Conservation (phyloP, 1,140 invertebrate species). For the Papilio glaucus region DNA sequence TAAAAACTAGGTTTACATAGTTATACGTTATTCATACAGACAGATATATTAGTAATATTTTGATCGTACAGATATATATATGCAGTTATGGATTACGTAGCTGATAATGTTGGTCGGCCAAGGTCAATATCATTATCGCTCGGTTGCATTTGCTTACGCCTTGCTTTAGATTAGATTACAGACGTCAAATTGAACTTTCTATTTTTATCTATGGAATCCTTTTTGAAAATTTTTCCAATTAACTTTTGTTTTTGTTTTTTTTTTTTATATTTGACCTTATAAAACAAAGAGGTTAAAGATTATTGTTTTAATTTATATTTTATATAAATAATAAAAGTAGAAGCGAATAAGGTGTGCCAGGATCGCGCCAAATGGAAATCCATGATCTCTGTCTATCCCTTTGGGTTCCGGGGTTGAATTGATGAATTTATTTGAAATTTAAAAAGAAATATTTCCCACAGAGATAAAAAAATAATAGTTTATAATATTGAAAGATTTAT, state of each 20-base stretch:
- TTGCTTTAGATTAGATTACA: slow-evolving; percentile 5
- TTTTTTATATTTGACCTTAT: neutral
- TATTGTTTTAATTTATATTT: too few species aligned
- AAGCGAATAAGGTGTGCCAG: too few species aligned
- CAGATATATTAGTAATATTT: neutral
- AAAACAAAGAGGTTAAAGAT: too few species aligned
- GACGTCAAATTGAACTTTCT: slow-evolving; percentile 19
- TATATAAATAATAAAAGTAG: too few species aligned
- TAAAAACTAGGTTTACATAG: too few species aligned
- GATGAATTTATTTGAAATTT: too few species aligned
- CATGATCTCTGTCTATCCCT: too few species aligned
- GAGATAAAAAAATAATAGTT: neutral
- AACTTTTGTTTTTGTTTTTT: neutral
- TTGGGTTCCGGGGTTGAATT: too few species aligned
- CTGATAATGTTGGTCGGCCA: slow-evolving; percentile 20
- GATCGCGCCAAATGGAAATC: too few species aligned
- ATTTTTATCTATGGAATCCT: slow-evolving; percentile 17
- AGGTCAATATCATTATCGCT: slow-evolving; percentile 8
- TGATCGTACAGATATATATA: neutral
- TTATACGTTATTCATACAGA: neutral
- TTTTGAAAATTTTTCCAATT: neutral
- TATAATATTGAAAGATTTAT: neutral
- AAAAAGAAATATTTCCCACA: neutral
- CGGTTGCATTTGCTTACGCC: neutral
- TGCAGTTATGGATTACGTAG: neutral